Conservation (phyloP, 2,113 vertebrate genomes). For the Hippoglossus stenolepis region DNA sequence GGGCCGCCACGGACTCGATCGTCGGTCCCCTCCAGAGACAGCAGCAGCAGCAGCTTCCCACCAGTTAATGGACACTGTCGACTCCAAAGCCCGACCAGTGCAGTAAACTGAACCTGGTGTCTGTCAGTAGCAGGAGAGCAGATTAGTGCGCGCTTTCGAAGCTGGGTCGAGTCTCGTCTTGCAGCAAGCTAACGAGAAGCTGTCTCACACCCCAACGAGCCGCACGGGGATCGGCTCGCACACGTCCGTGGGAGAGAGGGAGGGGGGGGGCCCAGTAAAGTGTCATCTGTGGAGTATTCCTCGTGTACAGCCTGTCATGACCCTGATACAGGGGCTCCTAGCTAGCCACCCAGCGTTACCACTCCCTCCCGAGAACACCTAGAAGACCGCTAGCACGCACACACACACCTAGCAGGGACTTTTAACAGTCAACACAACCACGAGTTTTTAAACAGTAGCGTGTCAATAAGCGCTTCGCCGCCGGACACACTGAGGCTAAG, state of each 20-base stretch:
- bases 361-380: slow-evolving; percentile 62
- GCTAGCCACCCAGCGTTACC: slow-evolving; percentile 58
- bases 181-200: slow-evolving; percentile 30
- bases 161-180: slow-evolving; percentile 13
- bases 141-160: slow-evolving; percentile 30
- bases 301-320: slow-evolving; percentile 17
- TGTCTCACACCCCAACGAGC: slow-evolving; percentile 1
- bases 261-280: neutral
- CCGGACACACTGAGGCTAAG: neutral
- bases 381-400: slow-evolving; percentile 32
- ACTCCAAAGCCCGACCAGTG: neutral
- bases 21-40: neutral
- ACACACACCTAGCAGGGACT: slow-evolving; percentile 50
- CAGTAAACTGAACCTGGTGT: neutral
- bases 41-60: neutral
- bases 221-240: too few relatives aligned
- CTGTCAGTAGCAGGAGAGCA: neutral
- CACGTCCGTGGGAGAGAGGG: neutral
- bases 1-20: neutral
- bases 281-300: slow-evolving; percentile 7
- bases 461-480: neutral
- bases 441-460: too few relatives aligned
- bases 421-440: neutral
- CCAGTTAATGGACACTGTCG: neutral
- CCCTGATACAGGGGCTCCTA: slow-evolving; percentile 48